These are phyloP conservation scores for Anguilla marmorata DNA, from an alignment of 2,797 vertebrate genomes.

Conservation along the genomic window DNA sequence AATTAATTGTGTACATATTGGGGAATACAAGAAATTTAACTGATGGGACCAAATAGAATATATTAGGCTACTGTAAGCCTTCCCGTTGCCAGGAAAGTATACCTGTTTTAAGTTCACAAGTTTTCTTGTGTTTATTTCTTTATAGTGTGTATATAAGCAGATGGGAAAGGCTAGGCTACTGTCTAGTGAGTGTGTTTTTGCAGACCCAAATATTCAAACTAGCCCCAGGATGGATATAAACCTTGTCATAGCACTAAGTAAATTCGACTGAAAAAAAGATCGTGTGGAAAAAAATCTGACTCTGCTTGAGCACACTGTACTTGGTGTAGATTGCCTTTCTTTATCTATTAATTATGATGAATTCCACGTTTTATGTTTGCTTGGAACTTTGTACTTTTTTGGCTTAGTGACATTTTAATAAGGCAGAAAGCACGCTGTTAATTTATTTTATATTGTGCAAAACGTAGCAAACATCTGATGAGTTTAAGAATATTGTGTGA, in stretches of 20 bases:
- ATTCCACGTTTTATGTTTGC: slow-evolving; percentile 50
- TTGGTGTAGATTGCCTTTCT: slow-evolving; percentile 29
- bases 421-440: slow-evolving; percentile 67
- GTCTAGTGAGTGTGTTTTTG: slow-evolving; percentile 41
- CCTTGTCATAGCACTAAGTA: slow-evolving; percentile 22
- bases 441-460: slow-evolving; percentile 83
- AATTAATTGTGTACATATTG: slow-evolving; percentile 61
- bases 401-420: slow-evolving; percentile 45
- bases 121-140: slow-evolving; percentile 35
- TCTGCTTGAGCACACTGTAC: background rate
- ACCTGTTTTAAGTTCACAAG: slow-evolving; percentile 23
- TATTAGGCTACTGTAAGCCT: slow-evolving; percentile 13
- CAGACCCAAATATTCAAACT: slow-evolving; percentile 33
- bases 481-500: slow-evolving; percentile 74
- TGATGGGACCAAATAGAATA: slow-evolving; percentile 60
- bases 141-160: slow-evolving; percentile 31
- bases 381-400: slow-evolving; percentile 56
- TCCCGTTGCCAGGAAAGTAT: slow-evolving; percentile 39
- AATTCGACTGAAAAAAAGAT: slow-evolving; percentile 14
- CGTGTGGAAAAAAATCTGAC: background rate
- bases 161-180: slow-evolving; percentile 21
- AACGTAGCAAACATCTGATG: slow-evolving; percentile 76
- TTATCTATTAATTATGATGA: slow-evolving; percentile 32
- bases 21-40: slow-evolving; percentile 54
- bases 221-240: slow-evolving; percentile 16